Percentiles rank a stretch among this genome's conserved stretches.
Evolutionary conservation across 2,113 vertebrate species (phyloP).

Genomic region (Diphyllodes magnificus): DNA sequence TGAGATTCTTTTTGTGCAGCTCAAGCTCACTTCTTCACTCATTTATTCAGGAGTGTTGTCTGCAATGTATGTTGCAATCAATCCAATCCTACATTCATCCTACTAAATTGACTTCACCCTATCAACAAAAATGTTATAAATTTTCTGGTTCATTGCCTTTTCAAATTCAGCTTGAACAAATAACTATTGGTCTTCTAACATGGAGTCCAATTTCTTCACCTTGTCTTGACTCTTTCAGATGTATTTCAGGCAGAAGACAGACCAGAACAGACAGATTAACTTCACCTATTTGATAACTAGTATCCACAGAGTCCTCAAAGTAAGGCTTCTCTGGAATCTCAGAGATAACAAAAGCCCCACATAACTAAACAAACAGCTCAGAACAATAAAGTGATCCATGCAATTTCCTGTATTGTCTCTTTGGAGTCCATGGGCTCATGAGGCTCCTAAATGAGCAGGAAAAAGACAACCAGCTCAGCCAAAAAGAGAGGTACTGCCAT

Average conservation of each 20-base stretch:
- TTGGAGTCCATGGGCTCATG: not conserved
- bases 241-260: not conserved
- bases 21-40: not conserved
- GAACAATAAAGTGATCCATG: constrained; percentile 37
- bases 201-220: not conserved
- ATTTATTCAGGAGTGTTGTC: not conserved
- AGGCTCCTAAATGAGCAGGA: not conserved
- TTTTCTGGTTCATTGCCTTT: not conserved
- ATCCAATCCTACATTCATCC: not conserved
- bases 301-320: not conserved
- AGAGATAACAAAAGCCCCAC: constrained; percentile 19
- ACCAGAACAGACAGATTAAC: not conserved
- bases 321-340: constrained; percentile 18
- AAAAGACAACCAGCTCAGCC: not conserved
- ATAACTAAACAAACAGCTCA: constrained; percentile 36
- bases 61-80: not conserved
- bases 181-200: not conserved
- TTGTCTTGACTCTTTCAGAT: not conserved
- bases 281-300: constrained; percentile 2
- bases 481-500: not conserved
- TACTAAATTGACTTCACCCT: not conserved
- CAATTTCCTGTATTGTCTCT: constrained; percentile 34
- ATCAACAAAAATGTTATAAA: not conserved
- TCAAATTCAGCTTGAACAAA: not conserved
- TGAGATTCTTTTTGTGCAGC: not conserved